phyloP scores from a whole-genome alignment of 2,797 vertebrate genomes.

The Premnoplex brunnescens region DNA sequence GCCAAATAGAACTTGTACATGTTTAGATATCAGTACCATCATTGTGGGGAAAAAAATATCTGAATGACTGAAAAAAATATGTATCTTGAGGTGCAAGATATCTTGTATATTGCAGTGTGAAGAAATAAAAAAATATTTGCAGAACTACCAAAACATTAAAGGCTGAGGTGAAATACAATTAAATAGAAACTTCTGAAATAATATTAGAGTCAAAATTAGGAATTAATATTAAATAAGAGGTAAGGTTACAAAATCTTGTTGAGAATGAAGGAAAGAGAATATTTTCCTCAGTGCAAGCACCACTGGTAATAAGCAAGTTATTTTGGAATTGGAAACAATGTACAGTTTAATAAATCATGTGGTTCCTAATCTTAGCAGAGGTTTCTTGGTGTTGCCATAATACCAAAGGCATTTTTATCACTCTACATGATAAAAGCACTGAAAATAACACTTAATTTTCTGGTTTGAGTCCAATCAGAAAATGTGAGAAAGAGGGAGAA shows the following conservation, averaged over 20 bases:
- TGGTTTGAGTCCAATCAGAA: not conserved
- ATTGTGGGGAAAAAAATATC: not conserved
- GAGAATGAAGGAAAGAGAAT: not conserved
- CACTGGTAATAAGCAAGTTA: not conserved
- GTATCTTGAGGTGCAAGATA: not conserved
- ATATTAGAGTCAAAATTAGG: not conserved
- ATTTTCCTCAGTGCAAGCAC: not conserved
- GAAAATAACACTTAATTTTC: not conserved
- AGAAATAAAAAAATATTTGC: not conserved
- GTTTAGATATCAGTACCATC: not conserved
- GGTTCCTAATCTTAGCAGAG: not conserved
- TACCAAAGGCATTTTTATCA: not conserved
- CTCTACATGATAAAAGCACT: not conserved
- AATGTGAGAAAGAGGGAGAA: not conserved
- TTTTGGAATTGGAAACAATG: not conserved
- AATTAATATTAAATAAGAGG: not conserved
- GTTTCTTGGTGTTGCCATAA: not conserved
- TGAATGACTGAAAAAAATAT: not conserved
- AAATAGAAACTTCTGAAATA: not conserved
- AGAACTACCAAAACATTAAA: not conserved
- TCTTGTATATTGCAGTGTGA: not conserved
- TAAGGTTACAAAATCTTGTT: not conserved
- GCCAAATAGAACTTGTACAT: not conserved
- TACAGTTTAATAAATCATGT: not conserved
- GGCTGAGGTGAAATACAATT: not conserved